Evolutionary conservation across 2,888 invertebrate species (phyloP), one percentile per base, ranked within the genome.

Genomic region (Sphinx pinastri): DNA sequence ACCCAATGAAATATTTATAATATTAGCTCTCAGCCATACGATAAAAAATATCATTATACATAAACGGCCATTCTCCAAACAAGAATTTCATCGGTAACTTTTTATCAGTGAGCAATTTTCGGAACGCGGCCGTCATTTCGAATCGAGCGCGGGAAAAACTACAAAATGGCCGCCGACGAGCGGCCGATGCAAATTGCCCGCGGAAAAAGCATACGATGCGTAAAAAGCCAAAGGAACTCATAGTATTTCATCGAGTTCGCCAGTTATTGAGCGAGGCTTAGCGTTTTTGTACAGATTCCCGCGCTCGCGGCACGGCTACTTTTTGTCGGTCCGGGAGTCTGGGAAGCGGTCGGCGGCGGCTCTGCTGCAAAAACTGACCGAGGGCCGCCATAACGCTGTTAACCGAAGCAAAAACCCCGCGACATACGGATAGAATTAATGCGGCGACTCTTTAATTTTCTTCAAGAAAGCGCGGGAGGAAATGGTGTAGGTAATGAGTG

Each of bases 391-490:
- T 90, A 88, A 85, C 87, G 89, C 85, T 85, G 69, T 63, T 69
- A 86, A 87, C 86, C 83, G 84, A 75, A 74, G 85, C 85, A 71
- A 68, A 77, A 79, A 76, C 70, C 14, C 70, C 71, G 85, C 88
- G 85, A 91, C 90, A 87, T 90, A 91, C 90, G 89, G 89, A 88
- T 89, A 88, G 88, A 91, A 92, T 93, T 92, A 93, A 92, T 92
- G 90, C 90, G 88, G 87, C 86, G 86, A 91, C 88, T 90, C 89
- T 93, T 93, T 93, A 93, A 93, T 93, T 93, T 93, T 91, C 90
- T 89, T 90, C 86, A 92, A 93, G 93, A 93, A 92, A 92, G 92
- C 89, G 90, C 92, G 88, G 88, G 91, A 93, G 93, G 93, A 93
- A 93, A 91, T 90, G 88, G 88, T 88, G 89, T 89, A 82, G 78